Conservation (phyloP, 2,113 vertebrate genomes). For the Ifrita kowaldi region DNA sequence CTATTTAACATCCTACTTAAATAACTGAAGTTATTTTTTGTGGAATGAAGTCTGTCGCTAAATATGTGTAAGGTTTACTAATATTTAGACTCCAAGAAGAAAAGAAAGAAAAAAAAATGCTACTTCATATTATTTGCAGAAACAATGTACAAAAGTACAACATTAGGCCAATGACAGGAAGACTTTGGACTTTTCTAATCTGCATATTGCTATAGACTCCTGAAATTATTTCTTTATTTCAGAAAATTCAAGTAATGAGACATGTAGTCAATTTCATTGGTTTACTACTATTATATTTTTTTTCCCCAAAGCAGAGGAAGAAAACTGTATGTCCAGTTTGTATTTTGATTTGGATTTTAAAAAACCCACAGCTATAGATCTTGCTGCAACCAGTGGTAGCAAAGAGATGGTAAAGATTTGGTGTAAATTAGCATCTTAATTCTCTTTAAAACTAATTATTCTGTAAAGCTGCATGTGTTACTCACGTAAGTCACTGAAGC, state of each 20-base stretch:
- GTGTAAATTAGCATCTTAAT: not conserved
- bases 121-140: not conserved
- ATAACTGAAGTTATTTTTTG: not conserved
- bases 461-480: not conserved
- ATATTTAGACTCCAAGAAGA: not conserved
- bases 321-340: not conserved
- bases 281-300: not conserved
- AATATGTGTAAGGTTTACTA: not conserved
- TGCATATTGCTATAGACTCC: not conserved
- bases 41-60: not conserved
- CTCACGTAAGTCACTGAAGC: slow-evolving; percentile 77
- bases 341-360: not conserved
- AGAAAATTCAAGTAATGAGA: not conserved
- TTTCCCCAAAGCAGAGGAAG: not conserved
- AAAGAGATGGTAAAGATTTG: not conserved
- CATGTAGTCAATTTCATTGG: not conserved
- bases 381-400: not conserved
- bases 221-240: not conserved
- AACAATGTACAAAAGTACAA: not conserved
- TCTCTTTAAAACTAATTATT: not conserved
- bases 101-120: not conserved
- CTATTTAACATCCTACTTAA: not conserved
- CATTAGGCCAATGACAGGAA: not conserved
- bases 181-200: not conserved
- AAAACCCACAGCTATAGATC: not conserved